Percentiles rank a stretch among this genome's conserved stretches.
These are phyloP conservation scores for Linepithema humile DNA, from an alignment of 1,140 invertebrate species.

Conservation along the genomic window DNA sequence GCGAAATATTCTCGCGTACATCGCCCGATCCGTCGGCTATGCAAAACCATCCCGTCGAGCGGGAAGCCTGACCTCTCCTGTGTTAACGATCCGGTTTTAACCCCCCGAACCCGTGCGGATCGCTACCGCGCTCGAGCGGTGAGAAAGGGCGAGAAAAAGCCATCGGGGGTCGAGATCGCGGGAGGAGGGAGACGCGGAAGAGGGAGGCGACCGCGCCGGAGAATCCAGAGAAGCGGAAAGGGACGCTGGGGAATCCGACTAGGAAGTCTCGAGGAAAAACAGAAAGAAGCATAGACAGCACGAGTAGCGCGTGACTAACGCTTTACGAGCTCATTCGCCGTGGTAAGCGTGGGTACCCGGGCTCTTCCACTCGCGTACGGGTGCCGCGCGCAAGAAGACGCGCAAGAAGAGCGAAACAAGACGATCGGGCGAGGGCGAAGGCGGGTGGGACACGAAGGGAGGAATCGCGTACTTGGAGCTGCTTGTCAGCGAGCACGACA, in stretches of 20 bases:
- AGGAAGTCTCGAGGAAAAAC: conserved; percentile 66
- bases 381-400: conserved; percentile 32
- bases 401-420: conserved; percentile 44
- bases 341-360: conserved; percentile 39
- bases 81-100: conserved; percentile 63
- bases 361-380: conserved; percentile 20
- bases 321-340: conserved; percentile 75
- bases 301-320: conserved; percentile 79
- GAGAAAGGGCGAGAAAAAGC: conserved; percentile 55
- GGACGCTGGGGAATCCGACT: background rate
- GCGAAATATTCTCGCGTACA: conserved; percentile 42
- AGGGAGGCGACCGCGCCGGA: background rate
- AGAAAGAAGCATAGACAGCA: conserved; percentile 68
- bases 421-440: background rate
- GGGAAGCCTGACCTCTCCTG: conserved; percentile 52
- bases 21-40: conserved; percentile 18
- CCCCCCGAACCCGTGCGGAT: conserved; percentile 42
- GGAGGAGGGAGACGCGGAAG: conserved; percentile 7
- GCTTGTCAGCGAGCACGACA: conserved; percentile 36
- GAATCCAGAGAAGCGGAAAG: conserved; percentile 36
- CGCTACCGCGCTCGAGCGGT: conserved; percentile 52
- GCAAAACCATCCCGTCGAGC: conserved; percentile 41
- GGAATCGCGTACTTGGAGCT: background rate
- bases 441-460: background rate
- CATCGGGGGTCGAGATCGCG: conserved; percentile 56